Evolutionary conservation across 2,888 invertebrate species (phyloP).

Genomic region (Aspidiotus rigidus): DNA sequence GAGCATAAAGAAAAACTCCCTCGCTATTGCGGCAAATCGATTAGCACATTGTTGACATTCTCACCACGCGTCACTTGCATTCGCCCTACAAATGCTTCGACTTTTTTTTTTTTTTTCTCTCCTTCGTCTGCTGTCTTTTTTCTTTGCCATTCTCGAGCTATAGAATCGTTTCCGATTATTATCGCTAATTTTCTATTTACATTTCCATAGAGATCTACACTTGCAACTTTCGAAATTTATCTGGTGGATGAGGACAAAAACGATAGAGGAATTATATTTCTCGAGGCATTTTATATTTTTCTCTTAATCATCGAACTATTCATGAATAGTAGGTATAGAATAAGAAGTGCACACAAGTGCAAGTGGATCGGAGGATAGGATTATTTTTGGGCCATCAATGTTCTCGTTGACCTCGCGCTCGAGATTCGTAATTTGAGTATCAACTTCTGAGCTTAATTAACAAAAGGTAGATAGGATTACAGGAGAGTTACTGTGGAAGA

Average conservation of each 20-base stretch:
- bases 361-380: too few relatives aligned
- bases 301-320: too few relatives aligned
- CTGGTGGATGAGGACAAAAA: background rate
- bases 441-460: too few relatives aligned
- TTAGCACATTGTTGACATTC: constrained; percentile 33
- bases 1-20: background rate
- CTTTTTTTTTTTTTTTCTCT: constrained; percentile 15
- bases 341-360: too few relatives aligned
- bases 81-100: constrained; percentile 25
- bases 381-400: too few relatives aligned
- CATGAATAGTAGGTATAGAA: too few relatives aligned
- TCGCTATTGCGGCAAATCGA: constrained; percentile 23
- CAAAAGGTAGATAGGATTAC: too few relatives aligned
- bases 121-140: background rate
- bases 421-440: too few relatives aligned
- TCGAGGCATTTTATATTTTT: too few relatives aligned
- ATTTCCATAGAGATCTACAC: background rate
- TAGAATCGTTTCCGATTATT: constrained; percentile 16
- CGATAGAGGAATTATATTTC: too few relatives aligned
- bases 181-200: constrained; percentile 14
- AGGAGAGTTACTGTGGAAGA: too few relatives aligned
- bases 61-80: constrained; percentile 31
- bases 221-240: background rate
- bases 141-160: background rate
- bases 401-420: too few relatives aligned